Evolutionary conservation across 2,797 vertebrate species (phyloP).

Genomic region (Diplodus sargus): DNA sequence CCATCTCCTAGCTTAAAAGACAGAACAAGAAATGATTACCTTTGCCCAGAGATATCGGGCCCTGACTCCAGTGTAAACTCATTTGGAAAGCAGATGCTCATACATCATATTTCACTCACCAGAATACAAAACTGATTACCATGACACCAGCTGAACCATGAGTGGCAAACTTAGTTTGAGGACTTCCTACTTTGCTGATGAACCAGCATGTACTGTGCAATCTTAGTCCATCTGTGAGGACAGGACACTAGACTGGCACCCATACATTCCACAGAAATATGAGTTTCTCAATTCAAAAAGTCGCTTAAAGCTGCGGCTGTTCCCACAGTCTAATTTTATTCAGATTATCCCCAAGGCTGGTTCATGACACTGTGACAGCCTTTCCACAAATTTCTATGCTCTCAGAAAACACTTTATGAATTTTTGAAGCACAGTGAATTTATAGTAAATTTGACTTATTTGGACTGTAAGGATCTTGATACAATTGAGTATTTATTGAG

Average conservation of each 20-base stretch:
- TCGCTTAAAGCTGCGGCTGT: conserved; percentile 13
- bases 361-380: conserved; percentile 22
- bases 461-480: background rate
- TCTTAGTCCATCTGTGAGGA: conserved; percentile 37
- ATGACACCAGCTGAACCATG: conserved; percentile 80
- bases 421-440: background rate
- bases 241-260: conserved; percentile 38
- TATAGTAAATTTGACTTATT: background rate
- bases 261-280: conserved; percentile 41
- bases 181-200: conserved; percentile 65
- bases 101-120: conserved; percentile 84
- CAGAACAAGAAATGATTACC: conserved; percentile 85
- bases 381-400: background rate
- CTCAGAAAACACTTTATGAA: background rate
- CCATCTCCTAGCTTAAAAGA: conserved; percentile 72
- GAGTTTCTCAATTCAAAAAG: conserved; percentile 43
- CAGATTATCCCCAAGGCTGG: conserved; percentile 7
- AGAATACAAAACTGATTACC: conserved; percentile 86
- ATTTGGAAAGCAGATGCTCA: conserved; percentile 86
- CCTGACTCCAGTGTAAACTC: conserved; percentile 85
- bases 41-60: conserved; percentile 85
- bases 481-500: background rate
- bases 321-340: conserved; percentile 21
- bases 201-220: conserved; percentile 36
- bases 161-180: conserved; percentile 81